Evolutionary conservation across 2,888 invertebrate species (phyloP).

Genomic region (Leptura quadrifasciata): DNA sequence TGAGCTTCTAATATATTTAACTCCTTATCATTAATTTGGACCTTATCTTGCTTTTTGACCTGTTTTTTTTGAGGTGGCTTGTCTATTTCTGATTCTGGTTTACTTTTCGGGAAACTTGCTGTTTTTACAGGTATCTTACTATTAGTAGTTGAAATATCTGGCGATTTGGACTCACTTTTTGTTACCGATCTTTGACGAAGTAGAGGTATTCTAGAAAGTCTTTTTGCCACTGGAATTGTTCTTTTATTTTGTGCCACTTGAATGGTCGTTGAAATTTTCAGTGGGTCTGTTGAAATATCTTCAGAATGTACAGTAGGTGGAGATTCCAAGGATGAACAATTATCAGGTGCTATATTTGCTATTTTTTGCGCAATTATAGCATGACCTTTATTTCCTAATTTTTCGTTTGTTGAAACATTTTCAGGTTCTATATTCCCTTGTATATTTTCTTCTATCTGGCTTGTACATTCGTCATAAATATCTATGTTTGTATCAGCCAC

Average conservation of each 20-base stretch:
- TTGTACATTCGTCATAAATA: neutral
- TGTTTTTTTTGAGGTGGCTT: neutral
- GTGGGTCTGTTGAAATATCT: conserved; percentile 43
- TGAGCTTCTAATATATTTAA: neutral
- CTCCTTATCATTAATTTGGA: neutral
- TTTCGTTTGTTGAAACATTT: neutral
- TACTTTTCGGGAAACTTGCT: neutral
- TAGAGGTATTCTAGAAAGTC: conserved; percentile 70
- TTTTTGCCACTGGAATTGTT: conserved; percentile 60
- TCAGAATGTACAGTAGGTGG: neutral
- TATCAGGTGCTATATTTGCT: neutral
- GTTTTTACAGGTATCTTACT: conserved; percentile 69
- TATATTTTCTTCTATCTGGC: neutral
- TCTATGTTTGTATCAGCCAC: conserved; percentile 2
- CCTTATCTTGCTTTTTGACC: conserved; percentile 18
- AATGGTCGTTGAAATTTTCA: conserved; percentile 65
- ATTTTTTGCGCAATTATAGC: neutral
- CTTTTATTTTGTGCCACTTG: conserved; percentile 68
- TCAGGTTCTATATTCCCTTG: neutral
- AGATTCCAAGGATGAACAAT: neutral
- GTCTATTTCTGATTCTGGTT: neutral
- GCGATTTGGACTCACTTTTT: conserved; percentile 63
- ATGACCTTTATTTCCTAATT: neutral
- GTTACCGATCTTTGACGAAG: conserved; percentile 66
- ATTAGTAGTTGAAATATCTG: conserved; percentile 50